Evolutionary conservation across 2,888 invertebrate genomes (phyloP).

Genomic region (Drosophila rellima): DNA sequence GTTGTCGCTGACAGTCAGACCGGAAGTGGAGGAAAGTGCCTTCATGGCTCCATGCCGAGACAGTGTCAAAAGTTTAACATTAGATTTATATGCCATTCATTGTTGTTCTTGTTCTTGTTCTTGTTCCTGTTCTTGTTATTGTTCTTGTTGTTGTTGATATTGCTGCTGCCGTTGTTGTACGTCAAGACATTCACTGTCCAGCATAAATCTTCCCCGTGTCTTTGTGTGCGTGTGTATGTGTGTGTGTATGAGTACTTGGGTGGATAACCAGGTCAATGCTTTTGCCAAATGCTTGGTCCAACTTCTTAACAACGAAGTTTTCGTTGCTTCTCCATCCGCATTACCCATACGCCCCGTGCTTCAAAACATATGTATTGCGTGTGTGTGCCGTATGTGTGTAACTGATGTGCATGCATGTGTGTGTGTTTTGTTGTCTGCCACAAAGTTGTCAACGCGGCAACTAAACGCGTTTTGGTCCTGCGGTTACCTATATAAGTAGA

Average conservation of each 20-base stretch:
- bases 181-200: slow-evolving; percentile 39
- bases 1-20: slow-evolving; percentile 65
- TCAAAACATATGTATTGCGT: slow-evolving; percentile 38
- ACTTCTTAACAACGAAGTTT: slow-evolving; percentile 45
- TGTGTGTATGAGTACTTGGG: slow-evolving; percentile 15
- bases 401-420: slow-evolving; percentile 3
- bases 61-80: slow-evolving; percentile 74
- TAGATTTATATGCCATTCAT: slow-evolving; percentile 71
- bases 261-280: slow-evolving; percentile 76
- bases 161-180: slow-evolving; percentile 21
- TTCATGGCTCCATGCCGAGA: slow-evolving; percentile 60
- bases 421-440: slow-evolving; percentile 52
- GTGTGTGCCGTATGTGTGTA: slow-evolving; percentile 16
- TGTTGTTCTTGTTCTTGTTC: slow-evolving; percentile 31
- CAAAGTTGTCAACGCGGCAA: slow-evolving; percentile 72
- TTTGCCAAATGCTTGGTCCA: slow-evolving; percentile 54
- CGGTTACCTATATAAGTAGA: slow-evolving; percentile 64
- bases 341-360: slow-evolving; percentile 38
- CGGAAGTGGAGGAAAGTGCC: slow-evolving; percentile 55
- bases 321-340: slow-evolving; percentile 33
- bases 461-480: slow-evolving; percentile 68
- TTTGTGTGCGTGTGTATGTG: slow-evolving; percentile 3
- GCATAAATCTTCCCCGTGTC: slow-evolving; percentile 53
- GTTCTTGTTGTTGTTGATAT: slow-evolving; percentile 18
- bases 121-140: no score